These are phyloP conservation scores for Hypercompe scribonia DNA, from an alignment of 2,888 invertebrate genomes.

Conservation along the genomic window DNA sequence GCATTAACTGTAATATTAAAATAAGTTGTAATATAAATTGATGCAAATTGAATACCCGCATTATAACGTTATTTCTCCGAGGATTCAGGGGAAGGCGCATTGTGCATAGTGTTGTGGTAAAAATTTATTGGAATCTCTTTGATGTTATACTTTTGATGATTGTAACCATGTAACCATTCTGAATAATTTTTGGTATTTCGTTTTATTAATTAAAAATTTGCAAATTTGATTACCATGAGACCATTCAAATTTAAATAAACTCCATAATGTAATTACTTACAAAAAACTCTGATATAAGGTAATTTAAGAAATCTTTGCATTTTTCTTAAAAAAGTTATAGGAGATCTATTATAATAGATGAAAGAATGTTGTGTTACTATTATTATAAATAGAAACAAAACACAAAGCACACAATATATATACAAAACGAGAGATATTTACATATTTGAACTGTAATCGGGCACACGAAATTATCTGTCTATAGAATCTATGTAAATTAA, in stretches of 20 bases:
- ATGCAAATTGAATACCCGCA: not conserved
- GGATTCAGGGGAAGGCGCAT: not conserved
- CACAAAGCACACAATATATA: no score
- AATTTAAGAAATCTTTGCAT: no score
- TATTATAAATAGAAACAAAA: no score
- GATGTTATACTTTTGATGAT: not conserved
- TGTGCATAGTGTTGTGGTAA: not conserved
- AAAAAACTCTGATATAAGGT: no score
- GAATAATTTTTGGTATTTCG: not conserved
- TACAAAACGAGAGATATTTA: no score
- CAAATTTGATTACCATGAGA: no score
- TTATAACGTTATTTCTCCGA: not conserved
- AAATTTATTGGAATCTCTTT: not conserved
- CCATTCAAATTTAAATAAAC: no score
- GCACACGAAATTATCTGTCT: no score
- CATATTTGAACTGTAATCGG: not conserved
- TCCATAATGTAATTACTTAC: no score
- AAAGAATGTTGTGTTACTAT: no score
- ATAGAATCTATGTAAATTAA: not conserved
- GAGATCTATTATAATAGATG: no score
- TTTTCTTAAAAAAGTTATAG: no score
- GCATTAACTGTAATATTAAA: not conserved
- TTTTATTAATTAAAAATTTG: not conserved
- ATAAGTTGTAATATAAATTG: not conserved
- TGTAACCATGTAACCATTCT: not conserved